Percentiles rank a stretch among this genome's conserved stretches.
Evolutionary conservation across 2,888 invertebrate species (phyloP).

Genomic region (Onthophagus sagittarius): DNA sequence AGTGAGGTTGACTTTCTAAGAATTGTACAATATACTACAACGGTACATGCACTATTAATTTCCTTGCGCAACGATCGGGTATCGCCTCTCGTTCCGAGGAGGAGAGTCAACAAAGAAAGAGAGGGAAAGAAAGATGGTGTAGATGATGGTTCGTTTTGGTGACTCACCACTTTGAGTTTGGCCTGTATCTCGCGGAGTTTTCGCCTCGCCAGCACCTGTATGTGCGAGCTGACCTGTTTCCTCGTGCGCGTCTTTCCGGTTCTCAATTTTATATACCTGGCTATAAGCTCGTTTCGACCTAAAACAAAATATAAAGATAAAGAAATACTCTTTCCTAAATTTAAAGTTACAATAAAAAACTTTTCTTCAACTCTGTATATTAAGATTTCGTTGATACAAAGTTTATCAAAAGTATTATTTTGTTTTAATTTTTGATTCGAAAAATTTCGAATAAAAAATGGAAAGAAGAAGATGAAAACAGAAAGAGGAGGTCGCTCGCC

Average conservation of each 20-base stretch:
- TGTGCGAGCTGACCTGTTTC: constrained; percentile 99
- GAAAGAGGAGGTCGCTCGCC: background rate
- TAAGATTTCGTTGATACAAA: too few relatives aligned
- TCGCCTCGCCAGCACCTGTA: constrained; percentile 98
- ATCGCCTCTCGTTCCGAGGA: background rate
- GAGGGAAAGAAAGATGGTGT: background rate
- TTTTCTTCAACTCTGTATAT: too few relatives aligned
- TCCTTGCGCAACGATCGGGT: constrained; percentile 15
- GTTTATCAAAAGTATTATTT: too few relatives aligned
- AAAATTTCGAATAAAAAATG: too few relatives aligned
- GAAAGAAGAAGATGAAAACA: constrained; percentile 32
- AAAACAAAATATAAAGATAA: constrained; percentile 49
- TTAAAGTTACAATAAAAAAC: too few relatives aligned
- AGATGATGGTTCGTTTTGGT: background rate
- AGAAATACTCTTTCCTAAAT: too few relatives aligned
- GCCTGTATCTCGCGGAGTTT: constrained; percentile 98
- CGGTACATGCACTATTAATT: constrained; percentile 25
- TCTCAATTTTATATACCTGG: constrained; percentile 98
- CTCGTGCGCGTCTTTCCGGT: constrained; percentile 99
- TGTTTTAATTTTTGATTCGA: too few relatives aligned
- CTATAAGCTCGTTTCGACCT: constrained; percentile 99
- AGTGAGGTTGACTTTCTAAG: constrained; percentile 19
- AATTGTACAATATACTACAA: constrained; percentile 20
- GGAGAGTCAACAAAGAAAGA: background rate
- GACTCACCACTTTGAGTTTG: constrained; percentile 92